phyloP scores from a whole-genome alignment of 2,797 vertebrate genomes.

The Arctocebus calabarensis region DNA sequence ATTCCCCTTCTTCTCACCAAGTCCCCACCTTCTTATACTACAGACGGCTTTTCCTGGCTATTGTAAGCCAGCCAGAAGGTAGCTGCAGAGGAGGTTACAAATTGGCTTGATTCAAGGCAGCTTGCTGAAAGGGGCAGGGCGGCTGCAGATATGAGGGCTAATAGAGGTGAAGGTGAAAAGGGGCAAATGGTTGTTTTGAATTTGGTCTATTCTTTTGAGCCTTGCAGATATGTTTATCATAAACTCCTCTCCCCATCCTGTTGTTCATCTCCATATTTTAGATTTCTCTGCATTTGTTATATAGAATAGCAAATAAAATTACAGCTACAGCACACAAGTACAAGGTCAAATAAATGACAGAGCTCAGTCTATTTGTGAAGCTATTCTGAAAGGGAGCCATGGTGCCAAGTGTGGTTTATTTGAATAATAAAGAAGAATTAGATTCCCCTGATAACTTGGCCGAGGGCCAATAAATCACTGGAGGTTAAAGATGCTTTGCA shows the following conservation, averaged over 20 bases:
- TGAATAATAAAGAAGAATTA: slow-evolving; percentile 94
- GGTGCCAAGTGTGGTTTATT: slow-evolving; percentile 92
- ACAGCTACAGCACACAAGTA: slow-evolving; percentile 87
- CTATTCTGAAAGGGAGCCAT: slow-evolving; percentile 91
- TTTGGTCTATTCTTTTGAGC: slow-evolving; percentile 60
- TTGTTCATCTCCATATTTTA: slow-evolving; percentile 82
- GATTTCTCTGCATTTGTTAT: slow-evolving; percentile 86
- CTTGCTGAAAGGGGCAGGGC: slow-evolving; percentile 75
- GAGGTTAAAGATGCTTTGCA: slow-evolving; percentile 94
- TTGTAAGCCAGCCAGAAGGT: slow-evolving; percentile 60
- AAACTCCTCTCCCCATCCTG: slow-evolving; percentile 64
- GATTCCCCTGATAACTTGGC: slow-evolving; percentile 92
- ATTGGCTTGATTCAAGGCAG: slow-evolving; percentile 77
- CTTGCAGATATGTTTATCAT: slow-evolving; percentile 69
- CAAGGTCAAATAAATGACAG: slow-evolving; percentile 92
- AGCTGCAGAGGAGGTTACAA: slow-evolving; percentile 72
- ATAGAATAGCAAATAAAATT: slow-evolving; percentile 90
- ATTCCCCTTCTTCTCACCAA: neutral
- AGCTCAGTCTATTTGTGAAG: slow-evolving; percentile 93
- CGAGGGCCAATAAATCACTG: slow-evolving; percentile 91
- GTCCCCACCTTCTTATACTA: neutral
- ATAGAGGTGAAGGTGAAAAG: slow-evolving; percentile 77
- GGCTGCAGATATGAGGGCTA: slow-evolving; percentile 73
- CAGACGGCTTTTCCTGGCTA: slow-evolving; percentile 49
- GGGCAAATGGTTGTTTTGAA: slow-evolving; percentile 71